Conservation (phyloP, 2,888 invertebrate genomes). For the Hypsopygia costalis region DNA sequence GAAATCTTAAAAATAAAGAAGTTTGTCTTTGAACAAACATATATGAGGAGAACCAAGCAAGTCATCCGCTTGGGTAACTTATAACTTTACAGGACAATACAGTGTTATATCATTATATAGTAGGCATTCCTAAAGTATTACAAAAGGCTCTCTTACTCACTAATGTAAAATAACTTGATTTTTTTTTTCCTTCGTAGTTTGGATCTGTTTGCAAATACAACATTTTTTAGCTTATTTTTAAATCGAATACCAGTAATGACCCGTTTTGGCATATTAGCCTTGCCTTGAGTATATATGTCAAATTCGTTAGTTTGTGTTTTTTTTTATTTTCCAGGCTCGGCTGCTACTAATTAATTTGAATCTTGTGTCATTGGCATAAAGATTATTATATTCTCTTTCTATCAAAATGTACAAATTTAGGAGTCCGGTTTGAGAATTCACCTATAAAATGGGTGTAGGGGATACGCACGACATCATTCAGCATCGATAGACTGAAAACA, state of each 20-base stretch:
- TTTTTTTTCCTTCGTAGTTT: too few relatives aligned
- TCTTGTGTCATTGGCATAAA: neutral
- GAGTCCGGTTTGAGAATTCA: constrained; percentile 8
- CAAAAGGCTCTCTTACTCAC: too few relatives aligned
- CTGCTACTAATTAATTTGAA: neutral
- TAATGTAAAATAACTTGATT: too few relatives aligned
- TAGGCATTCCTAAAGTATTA: too few relatives aligned
- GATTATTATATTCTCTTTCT: constrained; percentile 4
- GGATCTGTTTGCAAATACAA: neutral
- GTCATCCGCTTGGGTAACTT: too few relatives aligned
- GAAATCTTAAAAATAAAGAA: too few relatives aligned
- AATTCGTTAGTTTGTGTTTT: neutral
- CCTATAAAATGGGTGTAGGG: constrained; percentile 4
- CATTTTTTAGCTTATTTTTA: neutral
- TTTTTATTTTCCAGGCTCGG: neutral
- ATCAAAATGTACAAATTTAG: neutral
- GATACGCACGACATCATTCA: constrained; percentile 21
- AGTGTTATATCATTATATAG: too few relatives aligned
- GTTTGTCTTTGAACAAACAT: too few relatives aligned
- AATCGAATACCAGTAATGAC: neutral
- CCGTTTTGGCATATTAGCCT: neutral
- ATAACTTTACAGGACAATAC: too few relatives aligned
- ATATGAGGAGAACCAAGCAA: too few relatives aligned
- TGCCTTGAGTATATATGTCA: neutral
- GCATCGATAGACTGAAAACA: constrained; percentile 25